Evolutionary conservation across 1,140 invertebrate genomes (phyloP), one percentile per base, ranked within the genome.

Genomic region (Cotesia typhae): DNA sequence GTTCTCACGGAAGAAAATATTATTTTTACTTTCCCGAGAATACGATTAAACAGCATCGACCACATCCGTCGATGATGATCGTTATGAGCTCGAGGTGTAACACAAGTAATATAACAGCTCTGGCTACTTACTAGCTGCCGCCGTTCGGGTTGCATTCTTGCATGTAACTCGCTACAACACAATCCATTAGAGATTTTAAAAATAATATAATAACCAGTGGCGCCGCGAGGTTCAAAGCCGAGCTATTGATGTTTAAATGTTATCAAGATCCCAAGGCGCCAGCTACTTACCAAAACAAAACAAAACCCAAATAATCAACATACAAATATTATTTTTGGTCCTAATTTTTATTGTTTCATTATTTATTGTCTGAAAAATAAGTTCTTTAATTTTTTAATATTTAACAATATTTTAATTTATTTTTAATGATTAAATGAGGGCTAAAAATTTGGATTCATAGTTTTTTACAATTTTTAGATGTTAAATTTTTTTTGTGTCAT

Each of bases 1-100:
- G 74, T 83, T 86, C 85, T 86, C 85, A 86, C 85, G 85, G 84
- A 85, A 85, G 83, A 82, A 75, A 85, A 79, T 84, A 85, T 28
- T 28, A 28, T 28, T 28, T 28, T 28, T 28, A 28, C 28, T 85
- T 85, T 79, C 80, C 77, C 76, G 78, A 78, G 78, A 79, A 51
- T 69, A 76, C 81, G 85, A 85, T 85, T 85, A 85, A 85, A 81
- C 78, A 76, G 41, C 41, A 47, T 73, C 73, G 80, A 86, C 85
- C 85, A 85, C 84, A 87, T 87, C 85, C 85, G 83, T 80, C 78
- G 83, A 80, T 84, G 83, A 79, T 78, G 83, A 80, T 84, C 84
- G 81, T 82, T 85, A 84, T 78, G 78, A 77, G 74, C 72, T 67
- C 75, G 74, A 75, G 74, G 78, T 78, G 78, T 80, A 81, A 79